Evolutionary conservation across 2,888 invertebrate species (phyloP).

Genomic region (Eupithecia centaureata): DNA sequence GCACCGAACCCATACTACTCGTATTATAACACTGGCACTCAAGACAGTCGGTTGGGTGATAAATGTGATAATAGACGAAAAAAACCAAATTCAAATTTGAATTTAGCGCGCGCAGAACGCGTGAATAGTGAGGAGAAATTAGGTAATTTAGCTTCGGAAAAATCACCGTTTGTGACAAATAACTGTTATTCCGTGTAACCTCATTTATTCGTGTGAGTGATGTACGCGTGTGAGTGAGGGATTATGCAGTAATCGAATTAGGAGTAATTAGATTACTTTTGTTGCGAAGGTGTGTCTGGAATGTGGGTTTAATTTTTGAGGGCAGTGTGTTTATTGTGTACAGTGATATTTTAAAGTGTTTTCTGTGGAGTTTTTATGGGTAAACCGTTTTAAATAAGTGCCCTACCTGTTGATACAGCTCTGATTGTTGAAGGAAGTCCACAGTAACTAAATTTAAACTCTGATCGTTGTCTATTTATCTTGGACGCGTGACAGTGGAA

Average conservation of each 20-base stretch:
- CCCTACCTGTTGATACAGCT: conserved; percentile 19
- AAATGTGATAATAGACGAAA: conserved; percentile 50
- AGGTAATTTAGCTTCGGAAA: conserved; percentile 23
- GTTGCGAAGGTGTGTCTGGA: conserved; percentile 55
- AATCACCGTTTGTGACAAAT: conserved; percentile 16
- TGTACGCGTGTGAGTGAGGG: conserved; percentile 48
- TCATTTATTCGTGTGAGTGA: conserved; percentile 33
- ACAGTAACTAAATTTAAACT: not conserved
- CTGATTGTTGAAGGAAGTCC: conserved; percentile 4
- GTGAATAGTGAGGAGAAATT: conserved; percentile 25
- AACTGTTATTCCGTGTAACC: conserved; percentile 24
- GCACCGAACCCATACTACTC: conserved; percentile 60
- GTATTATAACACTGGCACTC: conserved; percentile 66
- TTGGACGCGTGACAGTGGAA: not conserved
- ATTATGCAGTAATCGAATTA: conserved; percentile 78
- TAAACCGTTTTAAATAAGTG: not conserved
- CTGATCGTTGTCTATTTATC: conserved; percentile 1
- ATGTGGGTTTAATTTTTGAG: conserved; percentile 51
- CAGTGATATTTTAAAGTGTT: conserved; percentile 18
- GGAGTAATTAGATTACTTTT: conserved; percentile 76
- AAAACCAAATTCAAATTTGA: conserved; percentile 24
- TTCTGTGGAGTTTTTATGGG: conserved; percentile 5
- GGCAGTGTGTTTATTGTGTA: conserved; percentile 29
- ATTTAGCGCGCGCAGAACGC: conserved; percentile 27
- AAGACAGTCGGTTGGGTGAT: conserved; percentile 69